Conservation (phyloP, 1,140 invertebrate genomes). For the Brachionus angularis region DNA sequence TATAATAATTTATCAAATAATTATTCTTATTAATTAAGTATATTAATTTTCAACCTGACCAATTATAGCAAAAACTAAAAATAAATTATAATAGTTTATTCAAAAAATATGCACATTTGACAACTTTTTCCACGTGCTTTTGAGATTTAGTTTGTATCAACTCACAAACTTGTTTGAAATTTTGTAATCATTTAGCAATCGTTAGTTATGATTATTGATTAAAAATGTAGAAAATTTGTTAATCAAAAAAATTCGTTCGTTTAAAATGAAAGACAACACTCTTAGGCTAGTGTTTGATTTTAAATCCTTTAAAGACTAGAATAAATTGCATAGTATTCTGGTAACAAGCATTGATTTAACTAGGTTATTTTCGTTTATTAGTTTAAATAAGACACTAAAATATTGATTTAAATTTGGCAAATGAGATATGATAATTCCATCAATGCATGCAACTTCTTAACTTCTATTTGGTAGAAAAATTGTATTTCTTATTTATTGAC, state of each 20-base stretch:
- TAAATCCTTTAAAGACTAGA: neutral
- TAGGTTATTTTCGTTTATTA: neutral
- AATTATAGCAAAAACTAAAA: neutral
- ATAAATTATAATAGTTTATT: neutral
- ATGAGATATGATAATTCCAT: conserved; percentile 79
- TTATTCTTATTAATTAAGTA: too few species aligned
- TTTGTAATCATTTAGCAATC: neutral
- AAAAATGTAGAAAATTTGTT: neutral
- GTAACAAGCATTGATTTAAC: conserved; percentile 5
- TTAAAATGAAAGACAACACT: neutral
- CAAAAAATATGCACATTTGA: neutral
- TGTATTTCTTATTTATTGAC: conserved; percentile 82
- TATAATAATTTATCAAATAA: too few species aligned
- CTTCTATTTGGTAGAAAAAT: conserved; percentile 75
- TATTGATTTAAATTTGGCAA: conserved; percentile 54
- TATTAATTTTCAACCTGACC: too few species aligned
- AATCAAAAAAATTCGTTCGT: neutral
- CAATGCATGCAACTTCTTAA: conserved; percentile 79
- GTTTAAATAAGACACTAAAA: neutral
- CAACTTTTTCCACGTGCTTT: neutral
- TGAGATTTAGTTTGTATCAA: neutral
- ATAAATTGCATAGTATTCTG: neutral
- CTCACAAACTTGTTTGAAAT: neutral
- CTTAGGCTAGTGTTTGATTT: neutral
- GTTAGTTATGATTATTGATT: neutral